Base-by-base conservation (phyloP, 1,140 invertebrate genomes). In the Antheraea pernyi region DNA sequence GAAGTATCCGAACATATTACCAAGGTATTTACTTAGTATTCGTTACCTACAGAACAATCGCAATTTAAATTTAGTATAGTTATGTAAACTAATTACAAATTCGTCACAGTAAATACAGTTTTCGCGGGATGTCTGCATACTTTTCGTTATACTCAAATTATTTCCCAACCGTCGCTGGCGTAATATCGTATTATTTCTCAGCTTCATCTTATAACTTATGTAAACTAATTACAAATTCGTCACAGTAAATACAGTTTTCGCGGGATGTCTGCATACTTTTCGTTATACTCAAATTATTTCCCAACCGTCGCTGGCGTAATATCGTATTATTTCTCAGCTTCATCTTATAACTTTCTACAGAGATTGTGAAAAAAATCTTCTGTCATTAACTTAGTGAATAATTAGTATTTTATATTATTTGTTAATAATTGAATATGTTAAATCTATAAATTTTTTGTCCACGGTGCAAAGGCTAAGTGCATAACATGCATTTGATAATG, bases 121-220 rank as follows among this genome's bases (percentile, higher is more conserved):
- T 53, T 13, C 46, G 46, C 13, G 46, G 46, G 3, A 22, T 39
- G 11, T 65, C 30, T 39, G 67, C 58, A 46, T 63, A 76, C 61
- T 76, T 71, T 71, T 77, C 73, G 76, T 80, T 78, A 67, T 63
- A 67, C 48, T 37, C 61, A 66, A 66, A 58, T 58, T 59, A 66
- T 88, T 87, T 84, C 82, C 60, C 73, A 85, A 90, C 64, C 36
- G 65, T 86, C 86, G 83, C 16, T 87, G 85, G 84, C 80, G 76
- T 65, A 53, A 53, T 53, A 5, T 73, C 63, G 73, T 68, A 74
- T 67, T 70, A 75, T 85, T 89, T 84, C 83, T 77, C 73, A 80
- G 80, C 69, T 75, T 67, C 67, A 78, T n/a, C n/a, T n/a, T n/a
- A n/a, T n/a, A n/a, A n/a, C n/a, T 42, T 42, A 42, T 42, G 7